A percentile compares a stretch with the other conserved stretches of the same genome.
phyloP scores from a whole-genome alignment of 1,140 invertebrate genomes.

The Bombus superbus region DNA sequence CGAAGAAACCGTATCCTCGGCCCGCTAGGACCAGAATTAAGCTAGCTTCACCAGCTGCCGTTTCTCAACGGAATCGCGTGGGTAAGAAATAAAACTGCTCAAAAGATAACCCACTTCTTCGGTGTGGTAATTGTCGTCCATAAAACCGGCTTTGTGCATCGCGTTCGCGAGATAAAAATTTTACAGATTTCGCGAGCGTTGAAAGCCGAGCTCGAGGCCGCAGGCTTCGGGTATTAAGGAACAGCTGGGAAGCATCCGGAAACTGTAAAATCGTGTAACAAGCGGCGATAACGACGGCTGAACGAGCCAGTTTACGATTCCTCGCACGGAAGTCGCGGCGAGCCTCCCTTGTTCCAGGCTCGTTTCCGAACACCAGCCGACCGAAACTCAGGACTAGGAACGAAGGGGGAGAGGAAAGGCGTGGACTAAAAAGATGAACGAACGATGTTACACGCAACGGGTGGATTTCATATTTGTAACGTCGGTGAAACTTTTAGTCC shows the following conservation, averaged over 20 bases:
- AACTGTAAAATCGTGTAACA: slow-evolving; percentile 51
- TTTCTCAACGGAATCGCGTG: slow-evolving; percentile 4
- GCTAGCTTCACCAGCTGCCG: background rate
- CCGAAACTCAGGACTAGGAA: background rate
- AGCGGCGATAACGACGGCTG: slow-evolving; percentile 32
- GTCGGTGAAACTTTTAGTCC: no score
- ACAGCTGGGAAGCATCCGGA: slow-evolving; percentile 21
- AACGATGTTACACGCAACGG: no score
- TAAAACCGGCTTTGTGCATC: slow-evolving; percentile 23
- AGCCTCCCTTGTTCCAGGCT: background rate
- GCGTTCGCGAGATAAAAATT: slow-evolving; percentile 32
- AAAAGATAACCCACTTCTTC: background rate
- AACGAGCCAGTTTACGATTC: slow-evolving; percentile 45
- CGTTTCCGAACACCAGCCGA: background rate
- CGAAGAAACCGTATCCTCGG: background rate
- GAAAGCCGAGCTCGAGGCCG: background rate
- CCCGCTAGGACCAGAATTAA: slow-evolving; percentile 1
- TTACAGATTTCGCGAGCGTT: slow-evolving; percentile 28
- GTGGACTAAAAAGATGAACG: no score
- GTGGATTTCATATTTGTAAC: no score
- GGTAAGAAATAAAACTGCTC: slow-evolving; percentile 16
- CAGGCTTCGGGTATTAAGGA: slow-evolving; percentile 17
- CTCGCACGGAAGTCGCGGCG: background rate
- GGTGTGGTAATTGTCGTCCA: slow-evolving; percentile 3
- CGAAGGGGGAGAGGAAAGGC: background rate